phyloP scores from a whole-genome alignment of 2,113 vertebrate genomes.

The Eleginops maclovinus region DNA sequence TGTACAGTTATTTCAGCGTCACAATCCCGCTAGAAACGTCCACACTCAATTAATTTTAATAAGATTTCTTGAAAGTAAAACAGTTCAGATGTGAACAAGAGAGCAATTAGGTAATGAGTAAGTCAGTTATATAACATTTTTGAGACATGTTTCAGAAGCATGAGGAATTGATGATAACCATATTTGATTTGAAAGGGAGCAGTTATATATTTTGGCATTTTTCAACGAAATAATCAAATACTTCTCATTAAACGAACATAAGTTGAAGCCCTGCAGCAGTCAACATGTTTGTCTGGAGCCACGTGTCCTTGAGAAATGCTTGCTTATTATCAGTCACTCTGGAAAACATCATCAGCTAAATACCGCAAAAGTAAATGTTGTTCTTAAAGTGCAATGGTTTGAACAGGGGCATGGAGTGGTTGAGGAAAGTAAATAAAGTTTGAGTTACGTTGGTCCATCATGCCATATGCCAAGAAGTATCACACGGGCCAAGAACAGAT shows the following conservation, averaged over 20 bases:
- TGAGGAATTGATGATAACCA: neutral
- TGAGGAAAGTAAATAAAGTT: constrained; percentile 57
- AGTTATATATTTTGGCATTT: neutral
- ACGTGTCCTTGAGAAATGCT: constrained; percentile 21
- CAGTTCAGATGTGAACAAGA: neutral
- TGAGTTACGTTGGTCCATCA: constrained; percentile 46
- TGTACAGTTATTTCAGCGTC: neutral
- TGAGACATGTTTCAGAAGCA: neutral
- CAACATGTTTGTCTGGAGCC: neutral
- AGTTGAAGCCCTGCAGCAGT: constrained; percentile 9
- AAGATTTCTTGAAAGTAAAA: neutral
- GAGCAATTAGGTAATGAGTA: neutral
- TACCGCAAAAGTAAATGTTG: constrained; percentile 42
- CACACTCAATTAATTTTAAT: neutral
- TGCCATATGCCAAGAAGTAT: constrained; percentile 60
- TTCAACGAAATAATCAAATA: neutral
- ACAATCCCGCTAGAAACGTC: neutral
- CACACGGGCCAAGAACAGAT: constrained; percentile 64
- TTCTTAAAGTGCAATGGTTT: constrained; percentile 29
- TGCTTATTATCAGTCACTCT: constrained; percentile 21
- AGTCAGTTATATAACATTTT: neutral
- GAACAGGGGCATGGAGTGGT: constrained; percentile 19
- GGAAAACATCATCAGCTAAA: constrained; percentile 34
- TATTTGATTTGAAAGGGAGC: neutral
- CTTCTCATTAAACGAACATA: neutral